These are phyloP conservation scores for Oscarella lobularis DNA, from an alignment of 37 sponge, comb jelly and placozoan genomes.

Conservation along the genomic window DNA sequence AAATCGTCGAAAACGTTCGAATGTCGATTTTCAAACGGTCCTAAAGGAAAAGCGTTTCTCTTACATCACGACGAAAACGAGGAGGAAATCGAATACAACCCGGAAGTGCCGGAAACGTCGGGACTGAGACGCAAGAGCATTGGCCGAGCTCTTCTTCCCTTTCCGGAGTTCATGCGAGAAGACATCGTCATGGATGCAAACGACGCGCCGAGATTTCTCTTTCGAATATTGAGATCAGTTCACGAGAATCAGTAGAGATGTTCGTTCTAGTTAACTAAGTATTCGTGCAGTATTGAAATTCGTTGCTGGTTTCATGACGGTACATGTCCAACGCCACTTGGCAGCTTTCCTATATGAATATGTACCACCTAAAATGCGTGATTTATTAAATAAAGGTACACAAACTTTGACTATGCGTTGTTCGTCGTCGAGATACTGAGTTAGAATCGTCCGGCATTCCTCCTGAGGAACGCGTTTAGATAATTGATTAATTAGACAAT, in stretches of 20 bases:
- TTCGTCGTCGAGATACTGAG: slow-evolving; percentile 33
- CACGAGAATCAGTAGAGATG: neutral
- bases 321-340: slow-evolving; percentile 91
- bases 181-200: neutral
- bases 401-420: slow-evolving; percentile 61
- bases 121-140: neutral
- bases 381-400: neutral
- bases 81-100: neutral
- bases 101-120: neutral
- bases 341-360: slow-evolving; percentile 62
- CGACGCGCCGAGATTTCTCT: neutral
- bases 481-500: slow-evolving; percentile 2
- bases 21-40: neutral
- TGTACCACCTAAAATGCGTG: neutral
- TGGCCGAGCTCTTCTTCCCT: neutral
- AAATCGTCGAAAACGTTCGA: neutral
- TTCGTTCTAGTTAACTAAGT: neutral
- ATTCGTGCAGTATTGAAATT: slow-evolving; percentile 64
- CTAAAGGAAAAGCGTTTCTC: neutral
- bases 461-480: neutral
- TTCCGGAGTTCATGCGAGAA: neutral
- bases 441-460: slow-evolving; percentile 50
- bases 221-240: neutral
- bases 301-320: slow-evolving; percentile 41
- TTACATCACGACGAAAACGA: neutral